phyloP scores from a whole-genome alignment of 2,888 invertebrate genomes.

The Tipula unca region DNA sequence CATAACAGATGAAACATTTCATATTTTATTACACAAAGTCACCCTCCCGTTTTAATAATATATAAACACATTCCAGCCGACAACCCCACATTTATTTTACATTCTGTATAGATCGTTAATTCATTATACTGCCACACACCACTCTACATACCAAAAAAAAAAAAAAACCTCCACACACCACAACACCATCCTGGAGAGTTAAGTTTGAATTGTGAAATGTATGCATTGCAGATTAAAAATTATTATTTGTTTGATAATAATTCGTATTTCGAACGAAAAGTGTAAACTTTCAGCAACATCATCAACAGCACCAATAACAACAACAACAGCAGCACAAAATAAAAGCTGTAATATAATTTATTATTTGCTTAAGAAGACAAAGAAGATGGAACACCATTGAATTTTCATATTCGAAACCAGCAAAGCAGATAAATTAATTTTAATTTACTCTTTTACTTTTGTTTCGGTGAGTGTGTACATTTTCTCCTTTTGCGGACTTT shows the following conservation, averaged over 20 bases:
- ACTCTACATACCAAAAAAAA: neutral
- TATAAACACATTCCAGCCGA: neutral
- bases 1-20: neutral
- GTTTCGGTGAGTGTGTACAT: neutral
- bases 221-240: constrained; percentile 14
- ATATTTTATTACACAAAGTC: neutral
- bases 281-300: neutral
- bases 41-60: neutral
- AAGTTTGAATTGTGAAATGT: neutral
- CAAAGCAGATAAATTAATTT: neutral
- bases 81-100: neutral
- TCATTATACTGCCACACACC: neutral
- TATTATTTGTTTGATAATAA: neutral
- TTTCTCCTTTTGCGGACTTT: neutral
- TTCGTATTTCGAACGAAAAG: neutral
- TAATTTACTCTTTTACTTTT: neutral
- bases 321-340: neutral
- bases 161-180: neutral
- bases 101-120: neutral
- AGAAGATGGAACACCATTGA: neutral
- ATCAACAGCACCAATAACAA: neutral
- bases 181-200: neutral
- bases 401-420: neutral
- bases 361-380: neutral
- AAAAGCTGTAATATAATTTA: neutral